A percentile compares a stretch with the other conserved stretches of the same genome.
Evolutionary conservation across 2,797 vertebrate genomes (phyloP).

Genomic region (Manis javanica): DNA sequence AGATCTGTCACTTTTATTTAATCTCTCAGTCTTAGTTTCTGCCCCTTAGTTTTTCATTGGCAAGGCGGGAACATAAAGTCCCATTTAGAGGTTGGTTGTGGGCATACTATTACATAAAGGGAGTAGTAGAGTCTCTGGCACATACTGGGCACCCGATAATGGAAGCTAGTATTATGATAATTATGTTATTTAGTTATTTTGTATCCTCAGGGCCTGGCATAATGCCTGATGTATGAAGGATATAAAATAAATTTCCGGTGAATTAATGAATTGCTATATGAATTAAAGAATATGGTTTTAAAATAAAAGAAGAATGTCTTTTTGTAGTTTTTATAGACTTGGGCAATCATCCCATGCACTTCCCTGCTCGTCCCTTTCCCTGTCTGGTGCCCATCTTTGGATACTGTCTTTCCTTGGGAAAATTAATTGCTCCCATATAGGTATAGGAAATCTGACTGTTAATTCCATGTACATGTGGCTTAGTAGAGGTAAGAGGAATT

Average conservation of each 20-base stretch:
- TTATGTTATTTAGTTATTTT: conserved; percentile 68
- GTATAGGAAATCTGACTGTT: neutral
- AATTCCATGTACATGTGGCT: neutral
- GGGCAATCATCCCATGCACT: neutral
- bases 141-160: conserved; percentile 33
- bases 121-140: conserved; percentile 39
- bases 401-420: neutral
- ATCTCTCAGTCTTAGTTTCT: neutral
- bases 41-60: neutral
- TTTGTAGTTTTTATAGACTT: neutral
- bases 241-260: conserved; percentile 56
- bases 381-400: neutral
- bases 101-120: conserved; percentile 44
- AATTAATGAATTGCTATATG: conserved; percentile 63
- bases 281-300: conserved; percentile 21
- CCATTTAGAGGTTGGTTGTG: conserved; percentile 27
- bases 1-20: neutral
- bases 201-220: conserved; percentile 17
- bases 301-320: conserved; percentile 31
- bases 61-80: neutral
- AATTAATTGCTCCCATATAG: neutral
- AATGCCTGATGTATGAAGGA: conserved; percentile 1
- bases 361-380: neutral
- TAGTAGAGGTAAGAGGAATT: neutral
- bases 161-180: conserved; percentile 66